Base-by-base conservation (phyloP, 2,888 invertebrate genomes). In the Xestia sexstrigata region DNA sequence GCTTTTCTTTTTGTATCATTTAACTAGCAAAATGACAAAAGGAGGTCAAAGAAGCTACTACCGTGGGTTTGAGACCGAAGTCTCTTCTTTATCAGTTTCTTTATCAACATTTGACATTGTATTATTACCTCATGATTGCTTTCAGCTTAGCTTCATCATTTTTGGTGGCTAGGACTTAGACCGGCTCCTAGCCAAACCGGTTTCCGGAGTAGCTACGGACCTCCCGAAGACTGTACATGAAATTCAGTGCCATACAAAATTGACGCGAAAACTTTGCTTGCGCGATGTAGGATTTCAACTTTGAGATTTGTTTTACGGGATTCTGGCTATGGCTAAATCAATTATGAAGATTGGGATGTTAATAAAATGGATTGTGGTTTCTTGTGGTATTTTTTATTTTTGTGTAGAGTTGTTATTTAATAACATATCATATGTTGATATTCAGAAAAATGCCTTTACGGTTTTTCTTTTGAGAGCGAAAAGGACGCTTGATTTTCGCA, bases 141-240 rank as follows among this genome's bases (percentile, higher is more conserved):
- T 79, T 47, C 58, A 79, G 62, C 71, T 55, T 65, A 77, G 80
- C 80, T 47, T 77, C 73, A 75, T 75, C 84, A 84, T 77, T 68
- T 70, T 81, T 75, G 84, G 84, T 70, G 70, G 60, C 81, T 60
- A 35, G 70, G 87, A 85, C 26, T 84, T 87, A 77, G 87, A 78
- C 84, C 72, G 84, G 74, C 77, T 85, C 84, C 70, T 47, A 84
- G 84, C 87, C 87, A 86, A 68, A 87, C 81, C 84, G 84, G 76
- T 26, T 73, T 60, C 11, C 72, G 72, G 62, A 74, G 85, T 84
- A 84, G 80, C 80, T 84, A 83, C 84, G 80, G 80, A 81, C 84
- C 80, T 49, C 79, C 80, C 80, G 60, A 79, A 1, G 13, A 1
- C 0, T 0, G 2, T 0, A 0, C 15, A 0, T 26, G 15, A 67